These are phyloP conservation scores for Gobio gobio DNA, from an alignment of 2,113 vertebrate species.

Conservation along the genomic window DNA sequence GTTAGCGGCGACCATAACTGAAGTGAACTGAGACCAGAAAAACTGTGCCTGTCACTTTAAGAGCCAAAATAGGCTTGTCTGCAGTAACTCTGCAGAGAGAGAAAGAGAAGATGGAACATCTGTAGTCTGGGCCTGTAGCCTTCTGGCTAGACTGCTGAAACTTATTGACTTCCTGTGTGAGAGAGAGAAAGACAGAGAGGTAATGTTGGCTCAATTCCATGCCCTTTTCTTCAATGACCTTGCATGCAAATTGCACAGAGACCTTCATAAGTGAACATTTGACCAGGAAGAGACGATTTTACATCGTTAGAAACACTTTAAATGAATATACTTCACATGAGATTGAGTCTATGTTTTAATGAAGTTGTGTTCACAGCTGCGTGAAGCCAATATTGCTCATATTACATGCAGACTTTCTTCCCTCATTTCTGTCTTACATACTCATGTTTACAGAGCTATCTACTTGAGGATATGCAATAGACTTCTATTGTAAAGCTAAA, in stretches of 20 bases:
- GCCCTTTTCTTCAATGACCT: slow-evolving; percentile 81
- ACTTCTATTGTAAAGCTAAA: not conserved
- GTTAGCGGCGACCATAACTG: not conserved
- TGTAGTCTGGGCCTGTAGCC: slow-evolving; percentile 81
- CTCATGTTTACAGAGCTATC: not conserved
- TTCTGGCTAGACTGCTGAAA: slow-evolving; percentile 82
- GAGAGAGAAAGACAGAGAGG: slow-evolving; percentile 57
- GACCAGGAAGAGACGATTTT: not conserved
- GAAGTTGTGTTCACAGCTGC: not conserved
- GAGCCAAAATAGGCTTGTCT: slow-evolving; percentile 38
- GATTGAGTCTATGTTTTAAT: slow-evolving; percentile 56
- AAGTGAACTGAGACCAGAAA: not conserved
- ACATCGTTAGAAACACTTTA: not conserved
- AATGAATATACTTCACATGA: not conserved
- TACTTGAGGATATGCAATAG: not conserved
- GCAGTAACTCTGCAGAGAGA: slow-evolving; percentile 49
- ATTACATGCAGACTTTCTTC: not conserved
- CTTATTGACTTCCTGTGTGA: slow-evolving; percentile 72
- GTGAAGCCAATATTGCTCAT: not conserved
- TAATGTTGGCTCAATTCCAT: slow-evolving; percentile 77
- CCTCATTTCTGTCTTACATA: not conserved
- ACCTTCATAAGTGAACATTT: slow-evolving; percentile 49
- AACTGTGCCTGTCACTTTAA: slow-evolving; percentile 20
- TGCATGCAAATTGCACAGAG: slow-evolving; percentile 80
- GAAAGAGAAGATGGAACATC: slow-evolving; percentile 70